phyloP scores from a whole-genome alignment of 2,888 invertebrate genomes.

The Limnephilus auricula region DNA sequence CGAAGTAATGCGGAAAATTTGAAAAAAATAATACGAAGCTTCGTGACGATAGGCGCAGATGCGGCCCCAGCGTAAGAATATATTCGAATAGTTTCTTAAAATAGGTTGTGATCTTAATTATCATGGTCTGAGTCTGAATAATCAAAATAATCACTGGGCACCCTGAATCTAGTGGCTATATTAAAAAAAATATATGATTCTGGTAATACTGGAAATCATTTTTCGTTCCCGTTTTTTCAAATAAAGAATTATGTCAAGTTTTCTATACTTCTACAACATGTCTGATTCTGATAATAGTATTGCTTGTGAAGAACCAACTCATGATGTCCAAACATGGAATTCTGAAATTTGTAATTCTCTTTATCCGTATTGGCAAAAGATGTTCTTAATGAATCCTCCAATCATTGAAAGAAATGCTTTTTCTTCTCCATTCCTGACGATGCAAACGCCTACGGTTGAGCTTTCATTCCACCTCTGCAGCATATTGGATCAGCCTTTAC shows the following conservation, averaged over 20 bases:
- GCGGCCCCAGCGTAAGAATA: too few relatives aligned
- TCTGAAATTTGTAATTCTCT: constrained; percentile 46
- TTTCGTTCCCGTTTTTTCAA: constrained; percentile 20
- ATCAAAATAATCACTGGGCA: too few relatives aligned
- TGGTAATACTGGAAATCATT: constrained; percentile 7
- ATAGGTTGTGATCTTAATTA: too few relatives aligned
- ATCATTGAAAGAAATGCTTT: constrained; percentile 4
- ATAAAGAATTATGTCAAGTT: not conserved
- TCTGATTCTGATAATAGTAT: not conserved
- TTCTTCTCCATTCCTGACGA: constrained; percentile 51
- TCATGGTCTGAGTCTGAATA: too few relatives aligned
- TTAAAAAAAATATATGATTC: not conserved
- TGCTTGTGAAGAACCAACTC: constrained; percentile 17
- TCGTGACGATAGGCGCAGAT: too few relatives aligned
- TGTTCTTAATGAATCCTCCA: constrained; percentile 4
- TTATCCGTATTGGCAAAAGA: constrained; percentile 53
- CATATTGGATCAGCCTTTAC: constrained; percentile 49
- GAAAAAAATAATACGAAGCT: too few relatives aligned
- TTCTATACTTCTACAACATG: constrained; percentile 21
- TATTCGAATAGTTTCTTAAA: too few relatives aligned
- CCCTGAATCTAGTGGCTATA: too few relatives aligned
- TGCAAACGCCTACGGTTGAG: constrained; percentile 49
- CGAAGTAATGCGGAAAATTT: too few relatives aligned
- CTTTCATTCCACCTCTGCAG: constrained; percentile 52
- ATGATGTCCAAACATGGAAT: constrained; percentile 56